Evolutionary conservation across 1,140 invertebrate genomes (phyloP), one percentile per base, ranked within the genome.

Genomic region (Dinothrombium tinctorium): DNA sequence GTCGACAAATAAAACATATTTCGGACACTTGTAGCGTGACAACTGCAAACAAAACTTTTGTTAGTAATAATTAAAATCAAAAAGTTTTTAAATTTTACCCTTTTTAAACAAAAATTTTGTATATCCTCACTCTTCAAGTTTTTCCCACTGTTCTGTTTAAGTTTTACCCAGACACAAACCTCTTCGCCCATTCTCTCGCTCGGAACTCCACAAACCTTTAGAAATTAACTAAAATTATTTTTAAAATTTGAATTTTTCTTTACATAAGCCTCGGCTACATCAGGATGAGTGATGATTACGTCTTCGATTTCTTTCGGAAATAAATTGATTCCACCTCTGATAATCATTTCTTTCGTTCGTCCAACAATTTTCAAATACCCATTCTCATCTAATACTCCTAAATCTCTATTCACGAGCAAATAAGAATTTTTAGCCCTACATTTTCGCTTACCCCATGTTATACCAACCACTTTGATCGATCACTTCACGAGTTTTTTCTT

Each of bases 291-390:
- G 51, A 73, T 21, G 2, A 48, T 11, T 3, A 43, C 9, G 22
- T 50, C 41, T 33, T 49, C 47, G 15, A 50, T 33, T 41, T 50
- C 48, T 23, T 31, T 11, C 11, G 48, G 48, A 42, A 50, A 50
- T 15, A 50, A 38, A 35, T 50, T 50, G 29, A 50, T 48, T 22
- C 48, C 48, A 20, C 48, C 48, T 14, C 40, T 24, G 26, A 50
- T 49, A 4, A 50, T 47, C 44, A 50, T 22, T 19, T 50, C 47
- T 36, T 50, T 50, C 8, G 75, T 58, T 37, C 84, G 64, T 2
- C 83, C 82, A 24, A 83, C 69, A 41, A 89, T 71, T 45, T 62
- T 55, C 0, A 74, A 73, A 52, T 79, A 82, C 3, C 82, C 82
- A 50, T 80, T 63, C 43, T 67, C 62, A 41, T 69, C 59, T 40